Evolutionary conservation across 2,888 invertebrate species (phyloP).

Genomic region (Mechanitis mazaeus): DNA sequence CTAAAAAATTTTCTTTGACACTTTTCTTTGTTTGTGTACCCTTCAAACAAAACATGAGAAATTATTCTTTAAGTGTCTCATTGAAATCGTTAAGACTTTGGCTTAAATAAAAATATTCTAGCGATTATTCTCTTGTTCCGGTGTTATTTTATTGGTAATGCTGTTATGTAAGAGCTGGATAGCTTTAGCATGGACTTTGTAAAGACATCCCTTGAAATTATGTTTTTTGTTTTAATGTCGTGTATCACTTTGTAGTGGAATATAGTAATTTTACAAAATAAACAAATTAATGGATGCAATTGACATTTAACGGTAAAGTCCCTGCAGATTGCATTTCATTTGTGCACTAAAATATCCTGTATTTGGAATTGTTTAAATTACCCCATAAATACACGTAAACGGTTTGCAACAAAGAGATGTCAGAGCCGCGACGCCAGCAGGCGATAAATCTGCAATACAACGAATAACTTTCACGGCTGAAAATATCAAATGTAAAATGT

Average conservation of each 20-base stretch:
- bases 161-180: too few relatives aligned
- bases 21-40: constrained; percentile 21
- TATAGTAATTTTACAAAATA: background rate
- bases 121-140: background rate
- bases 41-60: constrained; percentile 17
- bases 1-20: constrained; percentile 25
- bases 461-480: constrained; percentile 57
- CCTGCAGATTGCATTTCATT: constrained; percentile 40
- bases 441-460: constrained; percentile 56
- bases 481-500: constrained; percentile 74
- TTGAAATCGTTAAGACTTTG: constrained; percentile 1
- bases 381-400: constrained; percentile 67
- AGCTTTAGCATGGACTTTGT: too few relatives aligned
- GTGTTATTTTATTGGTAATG: background rate
- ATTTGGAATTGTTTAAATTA: constrained; percentile 61
- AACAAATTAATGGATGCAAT: constrained; percentile 17
- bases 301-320: constrained; percentile 22
- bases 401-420: constrained; percentile 61
- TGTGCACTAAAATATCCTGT: constrained; percentile 53
- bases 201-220: too few relatives aligned
- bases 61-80: constrained; percentile 15
- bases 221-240: too few relatives aligned
- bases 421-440: constrained; percentile 44
- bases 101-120: background rate
- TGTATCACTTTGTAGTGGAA: too few relatives aligned